Base-by-base conservation (phyloP, 2,888 invertebrate species). In the Callimorpha dominula region DNA sequence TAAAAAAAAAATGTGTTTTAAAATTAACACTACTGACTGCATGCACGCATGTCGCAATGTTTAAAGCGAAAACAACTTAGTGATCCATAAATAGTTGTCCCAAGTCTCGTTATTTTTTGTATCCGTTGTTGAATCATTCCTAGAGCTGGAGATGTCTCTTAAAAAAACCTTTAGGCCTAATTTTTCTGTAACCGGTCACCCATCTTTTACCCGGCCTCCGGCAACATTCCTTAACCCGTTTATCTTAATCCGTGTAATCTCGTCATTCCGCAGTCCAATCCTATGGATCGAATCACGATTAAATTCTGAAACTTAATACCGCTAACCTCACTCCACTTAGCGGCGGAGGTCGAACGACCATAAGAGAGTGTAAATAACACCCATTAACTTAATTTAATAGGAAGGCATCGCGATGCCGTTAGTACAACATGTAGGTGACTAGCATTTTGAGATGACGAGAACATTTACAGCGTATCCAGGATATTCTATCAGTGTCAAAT, bases 371-470 rank as follows among this genome's bases (percentile, higher is more conserved):
- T 42, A 63, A 69, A 63, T 69, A 49, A 40, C 15, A 69, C 17
- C 14, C 40, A 70, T 70, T 70, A 70, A 65, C 50, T 70, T 52
- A 20, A 43, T 60, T 43, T 68, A 63, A 70, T 65, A 42, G 64
- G 64, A 70, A 46, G 43, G 20, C 20, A 54, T 54, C 15, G 50
- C n/a, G 52, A 31, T 69, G 17, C 69, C 69, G 69, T 69, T 69
- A 68, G 8, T 1, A 8, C 11, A 15, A 3, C 43, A 50, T 46
- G 62, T 69, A 62, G 68, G 68, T 68, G 68, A 68, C 43, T 9
- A 40, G 60, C 20, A 31, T 40, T 11, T 60, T 31, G 31, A 31
- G 46, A 49, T 49, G 43, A 9, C 43, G 43, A 46, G 43, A 46
- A 46, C 0, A 4, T 46, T 8, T 46, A 46, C 43, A 46, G 0